Percentiles rank a stretch among this genome's conserved stretches.
Evolutionary conservation across 2,113 vertebrate species (phyloP).

Genomic region (Eretmochelys imbricata): DNA sequence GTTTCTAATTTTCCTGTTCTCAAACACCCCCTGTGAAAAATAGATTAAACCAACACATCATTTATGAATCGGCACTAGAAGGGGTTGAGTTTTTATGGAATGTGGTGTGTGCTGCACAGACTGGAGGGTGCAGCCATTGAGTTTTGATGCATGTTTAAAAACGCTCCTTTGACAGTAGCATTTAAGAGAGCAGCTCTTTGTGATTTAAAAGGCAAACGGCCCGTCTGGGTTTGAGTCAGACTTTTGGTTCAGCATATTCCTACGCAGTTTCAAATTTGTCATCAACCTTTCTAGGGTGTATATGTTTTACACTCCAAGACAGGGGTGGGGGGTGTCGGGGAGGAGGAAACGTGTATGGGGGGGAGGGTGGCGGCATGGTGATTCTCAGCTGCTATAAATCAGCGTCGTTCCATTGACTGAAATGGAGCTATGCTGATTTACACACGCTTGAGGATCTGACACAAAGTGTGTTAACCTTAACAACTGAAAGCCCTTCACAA

Average conservation of each 20-base stretch:
- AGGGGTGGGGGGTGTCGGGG: background rate
- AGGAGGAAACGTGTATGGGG: background rate
- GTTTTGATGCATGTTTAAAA: conserved; percentile 72
- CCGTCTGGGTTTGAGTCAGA: conserved; percentile 69
- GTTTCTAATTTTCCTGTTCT: conserved; percentile 85
- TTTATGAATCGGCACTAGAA: conserved; percentile 76
- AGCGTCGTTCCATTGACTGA: conserved; percentile 71
- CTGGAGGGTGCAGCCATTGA: conserved; percentile 56
- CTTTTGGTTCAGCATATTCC: conserved; percentile 61
- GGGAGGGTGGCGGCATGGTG: background rate
- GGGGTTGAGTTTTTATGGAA: conserved; percentile 70
- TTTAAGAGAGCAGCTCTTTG: conserved; percentile 66
- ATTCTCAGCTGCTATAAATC: conserved; percentile 74
- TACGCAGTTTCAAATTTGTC: conserved; percentile 74
- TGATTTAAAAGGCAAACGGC: conserved; percentile 77
- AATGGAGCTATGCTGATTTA: conserved; percentile 70
- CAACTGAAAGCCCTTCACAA: conserved; percentile 63
- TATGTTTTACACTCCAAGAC: conserved; percentile 65
- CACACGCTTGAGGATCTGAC: conserved; percentile 66
- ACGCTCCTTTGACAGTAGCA: conserved; percentile 71
- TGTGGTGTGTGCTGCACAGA: conserved; percentile 51
- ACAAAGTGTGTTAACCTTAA: conserved; percentile 71
- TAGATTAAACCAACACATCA: conserved; percentile 86
- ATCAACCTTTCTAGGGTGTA: conserved; percentile 51
- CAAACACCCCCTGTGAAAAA: conserved; percentile 87